phyloP scores from a whole-genome alignment of 2,113 vertebrate species.

The Theropithecus gelada region DNA sequence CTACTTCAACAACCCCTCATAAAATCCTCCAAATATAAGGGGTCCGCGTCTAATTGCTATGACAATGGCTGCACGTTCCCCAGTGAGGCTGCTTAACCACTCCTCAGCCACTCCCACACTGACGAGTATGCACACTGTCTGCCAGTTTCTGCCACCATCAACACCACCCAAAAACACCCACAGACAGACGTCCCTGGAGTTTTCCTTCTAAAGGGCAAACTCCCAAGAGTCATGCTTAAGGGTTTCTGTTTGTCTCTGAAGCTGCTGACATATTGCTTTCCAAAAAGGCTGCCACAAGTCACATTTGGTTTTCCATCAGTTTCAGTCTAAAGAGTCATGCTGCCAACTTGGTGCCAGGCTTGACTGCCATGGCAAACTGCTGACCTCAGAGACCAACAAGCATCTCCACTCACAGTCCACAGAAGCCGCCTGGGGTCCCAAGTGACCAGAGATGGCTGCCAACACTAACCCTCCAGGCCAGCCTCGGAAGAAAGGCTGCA shows the following conservation, averaged over 20 bases:
- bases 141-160: not conserved
- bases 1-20: not conserved
- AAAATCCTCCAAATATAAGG: not conserved
- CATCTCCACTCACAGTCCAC: not conserved
- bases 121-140: fast-evolving
- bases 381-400: not conserved
- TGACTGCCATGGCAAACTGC: fast-evolving
- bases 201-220: not conserved
- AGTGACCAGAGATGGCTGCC: too few relatives aligned
- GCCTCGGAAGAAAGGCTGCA: not conserved
- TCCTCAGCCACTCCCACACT: not conserved
- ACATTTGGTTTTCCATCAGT: not conserved
- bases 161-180: not conserved
- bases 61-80: fast-evolving
- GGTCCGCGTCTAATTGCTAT: fast-evolving
- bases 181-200: not conserved
- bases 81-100: fast-evolving
- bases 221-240: not conserved
- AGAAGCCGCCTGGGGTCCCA: not conserved
- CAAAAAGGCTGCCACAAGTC: not conserved
- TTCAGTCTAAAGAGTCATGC: not conserved
- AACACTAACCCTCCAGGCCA: not conserved
- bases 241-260: not conserved
- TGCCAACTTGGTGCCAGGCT: not conserved
- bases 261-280: not conserved